phyloP scores from a whole-genome alignment of 2,888 invertebrate species.

The Drosophila anomalata region DNA sequence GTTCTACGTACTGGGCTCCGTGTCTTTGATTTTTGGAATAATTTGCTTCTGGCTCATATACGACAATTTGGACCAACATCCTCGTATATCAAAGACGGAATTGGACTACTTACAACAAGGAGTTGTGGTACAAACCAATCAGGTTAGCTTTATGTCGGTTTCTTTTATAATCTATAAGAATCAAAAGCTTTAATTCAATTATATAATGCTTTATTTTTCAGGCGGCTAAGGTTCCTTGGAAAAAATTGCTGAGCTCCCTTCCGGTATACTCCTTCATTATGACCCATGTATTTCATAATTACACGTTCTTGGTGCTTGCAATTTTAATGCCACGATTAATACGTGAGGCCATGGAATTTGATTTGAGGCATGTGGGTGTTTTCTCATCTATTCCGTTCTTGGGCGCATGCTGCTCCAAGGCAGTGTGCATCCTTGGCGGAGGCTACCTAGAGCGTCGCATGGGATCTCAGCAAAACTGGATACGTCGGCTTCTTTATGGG shows the following conservation, averaged over 20 bases:
- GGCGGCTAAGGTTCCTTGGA: constrained; percentile 84
- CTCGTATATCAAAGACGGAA: constrained; percentile 84
- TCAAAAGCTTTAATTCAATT: too few species aligned
- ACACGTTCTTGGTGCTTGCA: constrained; percentile 82
- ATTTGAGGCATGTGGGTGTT: constrained; percentile 81
- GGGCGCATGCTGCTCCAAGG: constrained; percentile 72
- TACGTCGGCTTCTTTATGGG: constrained; percentile 70
- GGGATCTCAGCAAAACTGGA: constrained; percentile 56
- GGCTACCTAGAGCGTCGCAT: constrained; percentile 57
- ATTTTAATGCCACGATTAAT: constrained; percentile 83
- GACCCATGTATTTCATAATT: constrained; percentile 84
- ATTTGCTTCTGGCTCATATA: constrained; percentile 82
- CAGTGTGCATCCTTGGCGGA: constrained; percentile 68
- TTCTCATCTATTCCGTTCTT: constrained; percentile 74
- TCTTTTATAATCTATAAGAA: too few species aligned
- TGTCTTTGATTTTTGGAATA: constrained; percentile 74
- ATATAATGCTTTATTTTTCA: constrained; percentile 10
- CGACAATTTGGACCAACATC: constrained; percentile 85
- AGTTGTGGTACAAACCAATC: constrained; percentile 29
- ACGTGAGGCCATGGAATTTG: constrained; percentile 84
- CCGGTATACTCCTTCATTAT: constrained; percentile 84
- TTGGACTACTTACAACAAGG: constrained; percentile 69
- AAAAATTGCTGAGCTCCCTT: constrained; percentile 83
- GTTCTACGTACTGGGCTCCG: constrained; percentile 85
- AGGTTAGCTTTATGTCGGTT: constrained; percentile 43